Base-by-base conservation (phyloP, 2,888 invertebrate genomes). In the Linnaemya tessellans region DNA sequence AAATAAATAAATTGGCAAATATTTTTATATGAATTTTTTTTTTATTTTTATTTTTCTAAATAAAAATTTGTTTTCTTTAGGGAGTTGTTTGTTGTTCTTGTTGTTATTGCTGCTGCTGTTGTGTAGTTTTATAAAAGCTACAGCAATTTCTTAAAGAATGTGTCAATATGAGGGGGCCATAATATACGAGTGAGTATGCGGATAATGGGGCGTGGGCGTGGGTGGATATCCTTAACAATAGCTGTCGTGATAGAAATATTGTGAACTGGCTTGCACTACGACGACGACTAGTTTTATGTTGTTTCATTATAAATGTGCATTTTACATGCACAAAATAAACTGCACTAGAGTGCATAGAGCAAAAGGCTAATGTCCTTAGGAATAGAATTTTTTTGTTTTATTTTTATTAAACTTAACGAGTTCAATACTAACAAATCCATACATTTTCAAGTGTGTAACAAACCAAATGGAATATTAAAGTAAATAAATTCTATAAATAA, bases 361-460 rank as follows among this genome's bases (percentile, higher is more conserved):
- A 65, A 65, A 65, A 71, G 71, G 71, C 73, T 73, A 80, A 80
- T 80, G 80, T 65, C 80, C 80, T 80, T 11, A 73, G 65, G 80
- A 80, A 54, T 35, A 64, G 18, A 20, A 18, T 20, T 43, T 43
- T 15, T 41, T 11, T 11, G 11, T 41, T 41, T 41, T 41, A 5
- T 30, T 30, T 30, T 20, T 60, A 20, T 51, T 46, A 25, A 46
- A 77, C 30, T 11, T 41, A 46, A 77, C 49, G 25, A 71, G 46
- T 68, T 68, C 35, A 35, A 58, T 58, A 25, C 20, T 56, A 43
- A 58, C 2, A 71, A 30, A 41, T 25, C 18, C 10, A 8, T 20
- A 51, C 51, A 51, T 51, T 51, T 51, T 51, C 18, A 20, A 51
- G n/a, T 3, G 18, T 51, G 20, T 20, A 20, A 51, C 20, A 18